These are phyloP conservation scores for Plebejus argus DNA, from an alignment of 2,888 invertebrate genomes.

Conservation along the genomic window DNA sequence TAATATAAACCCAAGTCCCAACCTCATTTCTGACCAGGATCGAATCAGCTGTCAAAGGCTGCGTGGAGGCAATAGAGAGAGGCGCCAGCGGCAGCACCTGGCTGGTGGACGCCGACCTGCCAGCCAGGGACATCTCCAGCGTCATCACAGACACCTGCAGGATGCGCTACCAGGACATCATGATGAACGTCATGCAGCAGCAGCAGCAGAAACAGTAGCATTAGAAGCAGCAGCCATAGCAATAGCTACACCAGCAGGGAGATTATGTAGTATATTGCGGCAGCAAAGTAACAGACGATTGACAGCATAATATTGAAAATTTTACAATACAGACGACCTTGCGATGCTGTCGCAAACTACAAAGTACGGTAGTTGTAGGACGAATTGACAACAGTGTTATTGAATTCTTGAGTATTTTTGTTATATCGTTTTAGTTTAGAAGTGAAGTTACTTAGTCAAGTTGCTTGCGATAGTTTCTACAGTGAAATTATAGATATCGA, in stretches of 20 bases:
- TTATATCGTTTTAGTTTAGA: too few relatives aligned
- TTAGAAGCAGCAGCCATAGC: not conserved
- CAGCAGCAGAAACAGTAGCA: not conserved
- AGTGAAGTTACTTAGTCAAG: too few relatives aligned
- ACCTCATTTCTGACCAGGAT: constrained; percentile 39
- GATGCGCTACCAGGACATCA: constrained; percentile 7
- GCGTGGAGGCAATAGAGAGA: constrained; percentile 44
- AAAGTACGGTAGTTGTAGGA: too few relatives aligned
- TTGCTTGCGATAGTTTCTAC: too few relatives aligned
- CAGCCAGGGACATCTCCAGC: constrained; percentile 43
- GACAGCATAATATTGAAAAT: too few relatives aligned
- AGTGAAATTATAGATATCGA: too few relatives aligned
- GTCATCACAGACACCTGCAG: constrained; percentile 26
- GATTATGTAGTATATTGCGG: too few relatives aligned
- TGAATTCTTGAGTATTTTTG: too few relatives aligned
- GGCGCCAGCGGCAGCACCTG: constrained; percentile 48
- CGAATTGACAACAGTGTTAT: too few relatives aligned
- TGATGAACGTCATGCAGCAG: not conserved
- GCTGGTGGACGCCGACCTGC: constrained; percentile 43
- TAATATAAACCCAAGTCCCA: not conserved
- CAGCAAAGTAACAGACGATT: too few relatives aligned
- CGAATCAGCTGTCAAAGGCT: constrained; percentile 46
- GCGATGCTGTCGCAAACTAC: too few relatives aligned
- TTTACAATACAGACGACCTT: too few relatives aligned
- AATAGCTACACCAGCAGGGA: not conserved